These are phyloP conservation scores for Biston betularia DNA, from an alignment of 2,888 invertebrate genomes.

Conservation along the genomic window DNA sequence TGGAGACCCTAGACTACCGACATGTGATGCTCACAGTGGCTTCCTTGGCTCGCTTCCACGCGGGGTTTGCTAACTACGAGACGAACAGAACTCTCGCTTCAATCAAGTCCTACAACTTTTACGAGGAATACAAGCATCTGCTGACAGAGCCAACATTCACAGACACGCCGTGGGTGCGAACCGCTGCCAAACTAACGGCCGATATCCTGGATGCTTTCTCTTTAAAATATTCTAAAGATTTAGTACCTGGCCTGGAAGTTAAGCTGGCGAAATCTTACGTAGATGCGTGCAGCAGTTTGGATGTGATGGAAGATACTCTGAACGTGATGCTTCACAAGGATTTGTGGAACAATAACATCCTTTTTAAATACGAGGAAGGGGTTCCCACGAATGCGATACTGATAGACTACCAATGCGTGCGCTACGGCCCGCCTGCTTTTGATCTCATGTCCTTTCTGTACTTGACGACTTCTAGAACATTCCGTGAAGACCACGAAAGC, in stretches of 20 bases:
- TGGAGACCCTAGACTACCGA: slow-evolving; percentile 57
- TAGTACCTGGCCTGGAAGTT: slow-evolving; percentile 54
- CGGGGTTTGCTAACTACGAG: slow-evolving; percentile 66
- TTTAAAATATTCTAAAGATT: slow-evolving; percentile 47
- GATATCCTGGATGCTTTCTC: slow-evolving; percentile 65
- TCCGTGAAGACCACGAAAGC: slow-evolving; percentile 60
- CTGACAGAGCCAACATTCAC: slow-evolving; percentile 60
- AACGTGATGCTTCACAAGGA: slow-evolving; percentile 75
- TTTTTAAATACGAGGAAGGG: slow-evolving; percentile 66
- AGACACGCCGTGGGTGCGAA: slow-evolving; percentile 63
- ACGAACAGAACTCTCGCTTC: slow-evolving; percentile 49
- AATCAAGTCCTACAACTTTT: slow-evolving; percentile 51
- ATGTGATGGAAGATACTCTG: slow-evolving; percentile 56
- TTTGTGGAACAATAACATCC: slow-evolving; percentile 74
- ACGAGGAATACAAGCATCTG: slow-evolving; percentile 55
- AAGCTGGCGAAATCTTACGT: slow-evolving; percentile 54
- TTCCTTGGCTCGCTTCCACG: slow-evolving; percentile 72
- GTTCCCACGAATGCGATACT: slow-evolving; percentile 62
- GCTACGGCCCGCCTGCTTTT: slow-evolving; percentile 73
- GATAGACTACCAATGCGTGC: slow-evolving; percentile 71
- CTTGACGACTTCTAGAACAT: slow-evolving; percentile 61
- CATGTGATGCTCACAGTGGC: slow-evolving; percentile 57
- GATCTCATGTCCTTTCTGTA: slow-evolving; percentile 68
- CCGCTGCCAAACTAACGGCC: slow-evolving; percentile 64
- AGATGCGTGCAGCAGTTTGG: slow-evolving; percentile 60